These are phyloP conservation scores for Gryllus bimaculatus DNA, from an alignment of 1,140 invertebrate species.

Conservation along the genomic window DNA sequence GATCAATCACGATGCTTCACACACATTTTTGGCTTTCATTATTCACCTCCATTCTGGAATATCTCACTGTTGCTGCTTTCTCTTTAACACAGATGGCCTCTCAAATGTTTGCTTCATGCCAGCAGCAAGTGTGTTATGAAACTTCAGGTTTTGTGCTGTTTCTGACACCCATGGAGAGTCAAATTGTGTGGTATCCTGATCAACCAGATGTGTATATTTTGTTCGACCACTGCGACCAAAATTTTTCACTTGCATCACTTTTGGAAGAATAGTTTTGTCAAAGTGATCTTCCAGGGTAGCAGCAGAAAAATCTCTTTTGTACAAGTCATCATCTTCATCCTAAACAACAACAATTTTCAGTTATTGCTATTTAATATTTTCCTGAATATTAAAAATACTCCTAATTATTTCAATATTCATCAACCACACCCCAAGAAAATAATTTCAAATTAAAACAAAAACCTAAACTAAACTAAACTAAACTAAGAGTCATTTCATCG, in stretches of 20 bases:
- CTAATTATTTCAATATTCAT: no score
- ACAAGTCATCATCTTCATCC: slow-evolving; percentile 87
- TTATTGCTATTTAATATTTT: no score
- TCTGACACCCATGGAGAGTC: slow-evolving; percentile 95
- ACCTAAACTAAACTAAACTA: no score
- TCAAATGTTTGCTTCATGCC: slow-evolving; percentile 94
- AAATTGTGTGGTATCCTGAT: slow-evolving; percentile 97
- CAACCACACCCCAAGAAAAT: no score
- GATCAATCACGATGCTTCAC: no score
- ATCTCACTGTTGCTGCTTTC: neutral
- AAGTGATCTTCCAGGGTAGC: slow-evolving; percentile 98
- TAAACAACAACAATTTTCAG: slow-evolving; percentile 24
- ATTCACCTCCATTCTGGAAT: no score
- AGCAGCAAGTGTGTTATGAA: slow-evolving; percentile 81
- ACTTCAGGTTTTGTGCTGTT: slow-evolving; percentile 81
- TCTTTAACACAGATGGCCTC: slow-evolving; percentile 50
- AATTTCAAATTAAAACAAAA: no score
- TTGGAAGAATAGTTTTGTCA: slow-evolving; percentile 95
- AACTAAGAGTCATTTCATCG: no score
- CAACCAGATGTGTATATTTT: slow-evolving; percentile 98
- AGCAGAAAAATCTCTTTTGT: slow-evolving; percentile 91
- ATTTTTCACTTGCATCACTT: slow-evolving; percentile 99
- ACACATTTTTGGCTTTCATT: no score
- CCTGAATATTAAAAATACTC: no score
- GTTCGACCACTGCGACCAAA: slow-evolving; percentile 97